Base-by-base conservation (phyloP, 2,113 vertebrate species). In the Aphyosemion australe region DNA sequence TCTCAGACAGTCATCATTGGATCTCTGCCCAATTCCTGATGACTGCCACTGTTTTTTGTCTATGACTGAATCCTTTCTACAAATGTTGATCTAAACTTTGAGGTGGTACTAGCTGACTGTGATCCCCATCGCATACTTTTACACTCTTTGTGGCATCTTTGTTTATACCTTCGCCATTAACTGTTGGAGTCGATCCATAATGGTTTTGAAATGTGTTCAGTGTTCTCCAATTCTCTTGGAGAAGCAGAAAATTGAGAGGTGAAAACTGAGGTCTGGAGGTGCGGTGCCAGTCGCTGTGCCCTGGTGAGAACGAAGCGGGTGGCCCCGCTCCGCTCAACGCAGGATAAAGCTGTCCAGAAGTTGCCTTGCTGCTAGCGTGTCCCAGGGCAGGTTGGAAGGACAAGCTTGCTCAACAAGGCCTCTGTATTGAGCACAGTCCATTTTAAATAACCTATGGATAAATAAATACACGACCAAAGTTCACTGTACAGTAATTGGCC, bases 401-500 rank as follows among this genome's bases (percentile, higher is more conserved):
- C 80, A 83, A 84, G 87, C 65, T 74, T 8, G 65, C 71, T 87
- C 80, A 84, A 88, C 89, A 89, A 85, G 88, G 79, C 73, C 77
- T 85, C 70, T 74, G 70, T 79, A 86, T 89, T 90, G 88, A 91
- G 77, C 68, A 66, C 78, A 65, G 69, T 84, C 87, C 85, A 88
- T 91, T 91, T 85, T 87, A 88, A 91, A 91, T 84, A 89, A 85
- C 85, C 65, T 84, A 87, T 81, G 87, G 84, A 89, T 90, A 89
- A 91, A 89, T 87, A 91, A 91, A 90, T 88, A 87, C 66, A 65
- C 58, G 72, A 66, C 84, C 87, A 75, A 87, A 88, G 88, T 89
- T 89, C 87, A 84, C 87, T 89, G 84, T 86, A 71, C 88, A 83
- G 88, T 88, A 90, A 91, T 90, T 91, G 90, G 87, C 84, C 88